A percentile compares a stretch with the other conserved stretches of the same genome.
Evolutionary conservation across 2,113 vertebrate genomes (phyloP).

Genomic region (Chloropsis cyanopogon): DNA sequence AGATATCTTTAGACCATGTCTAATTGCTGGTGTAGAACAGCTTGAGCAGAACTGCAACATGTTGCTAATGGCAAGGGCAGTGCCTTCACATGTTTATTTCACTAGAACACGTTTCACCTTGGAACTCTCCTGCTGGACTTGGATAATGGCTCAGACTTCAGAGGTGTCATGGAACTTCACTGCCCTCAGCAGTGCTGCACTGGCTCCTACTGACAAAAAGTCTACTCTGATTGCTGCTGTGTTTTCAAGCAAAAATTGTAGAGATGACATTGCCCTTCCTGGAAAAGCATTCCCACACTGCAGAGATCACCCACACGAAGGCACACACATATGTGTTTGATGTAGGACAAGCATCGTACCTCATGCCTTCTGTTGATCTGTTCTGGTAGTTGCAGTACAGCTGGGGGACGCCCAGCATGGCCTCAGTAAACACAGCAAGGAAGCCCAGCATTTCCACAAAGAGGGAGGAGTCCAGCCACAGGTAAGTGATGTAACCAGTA

Average conservation of each 20-base stretch:
- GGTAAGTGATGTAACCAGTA: conserved; percentile 89
- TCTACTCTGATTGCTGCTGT: not conserved
- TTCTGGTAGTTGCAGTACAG: conserved; percentile 92
- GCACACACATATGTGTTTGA: not conserved
- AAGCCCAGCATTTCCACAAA: conserved; percentile 94
- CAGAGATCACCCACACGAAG: not conserved
- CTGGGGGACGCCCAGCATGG: conserved; percentile 92
- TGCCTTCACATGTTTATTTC: not conserved
- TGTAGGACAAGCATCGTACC: conserved; percentile 65
- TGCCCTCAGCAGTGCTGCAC: not conserved
- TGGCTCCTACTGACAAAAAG: not conserved
- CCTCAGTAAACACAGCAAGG: conserved; percentile 91
- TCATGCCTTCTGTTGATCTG: conserved; percentile 96
- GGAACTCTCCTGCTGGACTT: not conserved
- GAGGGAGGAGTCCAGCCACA: conserved; percentile 86
- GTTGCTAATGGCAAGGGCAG: not conserved
- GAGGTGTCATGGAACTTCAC: not conserved
- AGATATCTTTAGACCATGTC: not conserved
- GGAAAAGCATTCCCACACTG: not conserved
- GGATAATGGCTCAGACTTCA: not conserved
- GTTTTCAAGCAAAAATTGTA: not conserved
- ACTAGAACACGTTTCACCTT: not conserved
- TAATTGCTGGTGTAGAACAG: not conserved
- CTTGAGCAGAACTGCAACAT: not conserved
- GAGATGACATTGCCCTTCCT: not conserved